A percentile compares a stretch with the other conserved stretches of the same genome.
Conservation (phyloP, 2,888 invertebrate genomes). For the Trimorus sp. region DNA sequence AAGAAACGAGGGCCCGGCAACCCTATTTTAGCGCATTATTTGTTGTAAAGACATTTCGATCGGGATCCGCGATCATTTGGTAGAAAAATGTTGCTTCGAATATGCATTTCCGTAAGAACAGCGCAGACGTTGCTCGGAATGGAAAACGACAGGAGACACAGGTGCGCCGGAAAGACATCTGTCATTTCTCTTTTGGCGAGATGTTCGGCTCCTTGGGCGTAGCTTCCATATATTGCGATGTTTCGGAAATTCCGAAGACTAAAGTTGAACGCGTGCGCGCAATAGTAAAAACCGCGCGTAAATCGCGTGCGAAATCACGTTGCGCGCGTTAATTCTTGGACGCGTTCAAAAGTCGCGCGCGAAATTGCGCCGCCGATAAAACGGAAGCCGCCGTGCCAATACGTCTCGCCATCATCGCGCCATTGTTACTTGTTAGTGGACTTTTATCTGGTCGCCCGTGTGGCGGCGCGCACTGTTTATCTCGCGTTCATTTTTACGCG, state of each 20-base stretch:
- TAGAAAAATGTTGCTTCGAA: slow-evolving; percentile 59
- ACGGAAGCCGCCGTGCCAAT: slow-evolving; percentile 68
- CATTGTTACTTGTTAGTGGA: slow-evolving; percentile 78
- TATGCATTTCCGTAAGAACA: slow-evolving; percentile 54
- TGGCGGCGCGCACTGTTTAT: slow-evolving; percentile 72
- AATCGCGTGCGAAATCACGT: slow-evolving; percentile 30
- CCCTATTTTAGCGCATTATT: slow-evolving; percentile 51
- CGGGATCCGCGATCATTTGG: slow-evolving; percentile 54
- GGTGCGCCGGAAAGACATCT: slow-evolving; percentile 66
- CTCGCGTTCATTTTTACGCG: slow-evolving; percentile 69
- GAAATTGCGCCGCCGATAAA: background rate
- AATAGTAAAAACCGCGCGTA: slow-evolving; percentile 38
- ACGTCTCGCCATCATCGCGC: slow-evolving; percentile 69
- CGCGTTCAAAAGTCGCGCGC: background rate
- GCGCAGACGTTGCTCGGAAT: slow-evolving; percentile 51
- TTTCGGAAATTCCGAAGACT: slow-evolving; percentile 61
- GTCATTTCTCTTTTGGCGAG: slow-evolving; percentile 65
- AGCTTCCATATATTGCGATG: slow-evolving; percentile 57
- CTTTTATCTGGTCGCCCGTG: slow-evolving; percentile 76
- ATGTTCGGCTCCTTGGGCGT: slow-evolving; percentile 58
- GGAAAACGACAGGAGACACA: slow-evolving; percentile 65
- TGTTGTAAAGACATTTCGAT: slow-evolving; percentile 60
- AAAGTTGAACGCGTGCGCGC: slow-evolving; percentile 58
- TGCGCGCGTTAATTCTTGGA: slow-evolving; percentile 34
- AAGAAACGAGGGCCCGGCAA: slow-evolving; percentile 4